Conservation (phyloP, 2,113 vertebrate species). For the Thymallus thymallus region DNA sequence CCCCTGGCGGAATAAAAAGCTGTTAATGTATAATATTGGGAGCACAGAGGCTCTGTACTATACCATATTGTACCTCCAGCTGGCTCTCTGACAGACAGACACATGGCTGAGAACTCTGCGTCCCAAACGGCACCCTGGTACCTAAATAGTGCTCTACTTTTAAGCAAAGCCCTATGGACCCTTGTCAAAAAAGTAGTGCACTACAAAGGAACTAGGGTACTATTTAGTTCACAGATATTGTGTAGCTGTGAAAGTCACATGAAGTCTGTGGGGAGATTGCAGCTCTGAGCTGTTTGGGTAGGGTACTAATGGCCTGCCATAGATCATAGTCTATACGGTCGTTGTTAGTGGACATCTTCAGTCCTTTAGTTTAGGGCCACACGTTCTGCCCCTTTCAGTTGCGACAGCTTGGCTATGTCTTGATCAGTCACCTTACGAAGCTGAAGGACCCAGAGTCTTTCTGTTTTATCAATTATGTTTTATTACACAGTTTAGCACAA, state of each 20-base stretch:
- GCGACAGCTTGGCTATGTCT: background rate
- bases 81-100: constrained; percentile 9
- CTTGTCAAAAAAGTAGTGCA: too few species aligned
- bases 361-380: background rate
- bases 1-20: constrained; percentile 32
- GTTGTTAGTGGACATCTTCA: background rate
- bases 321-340: constrained; percentile 40
- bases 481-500: background rate
- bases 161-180: too few species aligned
- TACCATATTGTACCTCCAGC: constrained; percentile 9
- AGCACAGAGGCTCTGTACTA: constrained; percentile 18
- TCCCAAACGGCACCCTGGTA: background rate
- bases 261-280: constrained; percentile 12
- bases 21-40: constrained; percentile 14
- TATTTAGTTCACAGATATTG: too few species aligned
- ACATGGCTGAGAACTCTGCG: too few species aligned
- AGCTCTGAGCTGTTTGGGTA: background rate
- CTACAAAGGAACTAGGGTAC: too few species aligned
- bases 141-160: too few species aligned
- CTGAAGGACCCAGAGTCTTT: background rate
- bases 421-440: background rate
- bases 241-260: constrained; percentile 36
- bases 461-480: background rate
- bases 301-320: constrained; percentile 54
- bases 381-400: background rate